Base-by-base conservation (phyloP, 2,888 invertebrate genomes). In the Metallyticus violacea region DNA sequence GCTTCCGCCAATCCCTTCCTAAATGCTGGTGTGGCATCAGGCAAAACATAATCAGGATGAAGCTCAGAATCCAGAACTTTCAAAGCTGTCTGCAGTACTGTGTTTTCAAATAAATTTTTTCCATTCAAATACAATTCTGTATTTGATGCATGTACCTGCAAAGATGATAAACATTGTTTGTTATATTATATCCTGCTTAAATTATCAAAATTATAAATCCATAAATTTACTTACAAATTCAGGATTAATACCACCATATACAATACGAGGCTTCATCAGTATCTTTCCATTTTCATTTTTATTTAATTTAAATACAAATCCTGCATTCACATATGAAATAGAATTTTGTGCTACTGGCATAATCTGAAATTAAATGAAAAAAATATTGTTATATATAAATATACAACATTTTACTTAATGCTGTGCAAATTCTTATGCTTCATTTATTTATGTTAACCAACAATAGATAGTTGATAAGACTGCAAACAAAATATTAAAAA, bases 311-410 rank as follows among this genome's bases (percentile, higher is more conserved):
- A 96, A 93, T 3, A 95, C 91, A 89, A 97, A 96, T 1, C 94
- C 96, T 22, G 96, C 96, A 90, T 96, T 96, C 0, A 97, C 95
- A 87, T 95, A 94, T 0, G 96, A 96, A 89, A 96, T 96, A 0
- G 96, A 95, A 89, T 96, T 96, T 92, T 96, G 96, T 0, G 95
- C 94, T 88, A 96, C 92, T 0, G 95, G 95, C 94, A 96, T 96
- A 84, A 96, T 95, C 96, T 95, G 90, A 81, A 92, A 91, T 86
- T 22, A 85, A 85, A 85, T 3, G 27, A 81, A 79, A 30, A 3
- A n/a, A 62, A 9, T 9, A 62, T 15, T 62, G 76, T 62, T 62
- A 62, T 15, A 62, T 62, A 62, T 62, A 62, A 7, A 9, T 62
- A 9, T 62, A 62, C 76, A 62, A 62, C 7, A 62, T 62, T 9